Conservation (phyloP, 1,140 invertebrate species). For the Bilobella aurantiaca region DNA sequence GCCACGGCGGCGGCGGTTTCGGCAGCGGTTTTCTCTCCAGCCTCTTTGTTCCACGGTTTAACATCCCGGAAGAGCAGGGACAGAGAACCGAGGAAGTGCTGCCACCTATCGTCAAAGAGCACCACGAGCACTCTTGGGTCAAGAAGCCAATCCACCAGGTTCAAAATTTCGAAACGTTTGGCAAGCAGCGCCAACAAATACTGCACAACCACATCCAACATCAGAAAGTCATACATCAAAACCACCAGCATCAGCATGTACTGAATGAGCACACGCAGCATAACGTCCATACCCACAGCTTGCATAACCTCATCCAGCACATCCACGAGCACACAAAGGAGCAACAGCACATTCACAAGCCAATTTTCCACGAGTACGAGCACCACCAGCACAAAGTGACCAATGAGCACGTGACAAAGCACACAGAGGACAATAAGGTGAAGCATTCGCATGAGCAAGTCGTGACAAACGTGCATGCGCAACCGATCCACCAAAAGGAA, state of each 20-base stretch:
- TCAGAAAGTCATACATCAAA: neutral
- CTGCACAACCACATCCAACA: neutral
- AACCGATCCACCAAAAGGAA: neutral
- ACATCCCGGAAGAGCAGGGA: neutral
- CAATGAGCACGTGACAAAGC: neutral
- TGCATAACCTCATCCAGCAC: neutral
- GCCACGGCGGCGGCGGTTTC: too few relatives aligned
- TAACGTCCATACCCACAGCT: neutral
- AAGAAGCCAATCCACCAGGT: neutral
- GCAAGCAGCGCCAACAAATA: neutral
- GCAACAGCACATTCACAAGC: neutral
- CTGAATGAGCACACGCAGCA: constrained; percentile 1
- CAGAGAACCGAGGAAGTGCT: neutral
- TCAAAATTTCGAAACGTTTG: neutral
- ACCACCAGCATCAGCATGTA: neutral
- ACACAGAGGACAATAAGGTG: neutral
- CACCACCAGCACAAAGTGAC: neutral
- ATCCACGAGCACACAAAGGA: neutral
- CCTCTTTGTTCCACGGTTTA: neutral
- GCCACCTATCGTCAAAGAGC: neutral
- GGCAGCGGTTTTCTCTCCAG: neutral
- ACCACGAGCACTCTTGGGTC: neutral
- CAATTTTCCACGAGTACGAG: neutral
- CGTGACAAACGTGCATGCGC: neutral
- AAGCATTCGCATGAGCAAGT: neutral